Evolutionary conservation across 2,888 invertebrate genomes (phyloP).

Genomic region (Limnephilus auricula): DNA sequence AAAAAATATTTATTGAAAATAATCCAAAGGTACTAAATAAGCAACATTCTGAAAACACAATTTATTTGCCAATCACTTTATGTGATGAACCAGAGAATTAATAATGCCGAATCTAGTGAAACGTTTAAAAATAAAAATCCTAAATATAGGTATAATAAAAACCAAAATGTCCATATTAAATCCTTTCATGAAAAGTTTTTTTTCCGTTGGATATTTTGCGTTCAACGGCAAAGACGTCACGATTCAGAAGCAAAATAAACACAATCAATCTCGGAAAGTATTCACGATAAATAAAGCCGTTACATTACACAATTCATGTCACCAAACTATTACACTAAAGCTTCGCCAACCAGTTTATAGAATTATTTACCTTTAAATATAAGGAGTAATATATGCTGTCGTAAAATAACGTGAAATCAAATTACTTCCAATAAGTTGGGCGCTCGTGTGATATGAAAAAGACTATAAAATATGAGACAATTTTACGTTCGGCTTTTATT

Average conservation of each 20-base stretch:
- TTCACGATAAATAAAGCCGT: conserved; percentile 12
- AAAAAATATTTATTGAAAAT: too few relatives aligned
- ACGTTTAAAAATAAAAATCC: background rate
- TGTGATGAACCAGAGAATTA: background rate
- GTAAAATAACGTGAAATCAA: conserved; percentile 56
- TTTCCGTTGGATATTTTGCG: background rate
- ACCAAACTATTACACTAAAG: conserved; percentile 15
- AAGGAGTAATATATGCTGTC: conserved; percentile 15
- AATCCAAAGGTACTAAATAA: background rate
- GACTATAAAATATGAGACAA: conserved; percentile 53
- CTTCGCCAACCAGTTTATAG: background rate
- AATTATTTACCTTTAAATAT: conserved; percentile 28
- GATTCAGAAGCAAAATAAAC: background rate
- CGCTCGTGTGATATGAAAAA: conserved; percentile 47
- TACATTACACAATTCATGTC: conserved; percentile 22
- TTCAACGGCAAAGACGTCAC: background rate
- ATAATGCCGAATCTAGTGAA: background rate
- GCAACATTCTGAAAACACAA: too few relatives aligned
- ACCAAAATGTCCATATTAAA: background rate
- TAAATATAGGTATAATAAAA: background rate
- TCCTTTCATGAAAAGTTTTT: background rate
- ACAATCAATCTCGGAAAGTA: background rate
- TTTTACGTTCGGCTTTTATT: conserved; percentile 57
- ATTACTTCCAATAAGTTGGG: conserved; percentile 57
- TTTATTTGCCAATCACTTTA: too few relatives aligned